Conservation (phyloP, 2,888 invertebrate species). For the Phaedon cochleariae region DNA sequence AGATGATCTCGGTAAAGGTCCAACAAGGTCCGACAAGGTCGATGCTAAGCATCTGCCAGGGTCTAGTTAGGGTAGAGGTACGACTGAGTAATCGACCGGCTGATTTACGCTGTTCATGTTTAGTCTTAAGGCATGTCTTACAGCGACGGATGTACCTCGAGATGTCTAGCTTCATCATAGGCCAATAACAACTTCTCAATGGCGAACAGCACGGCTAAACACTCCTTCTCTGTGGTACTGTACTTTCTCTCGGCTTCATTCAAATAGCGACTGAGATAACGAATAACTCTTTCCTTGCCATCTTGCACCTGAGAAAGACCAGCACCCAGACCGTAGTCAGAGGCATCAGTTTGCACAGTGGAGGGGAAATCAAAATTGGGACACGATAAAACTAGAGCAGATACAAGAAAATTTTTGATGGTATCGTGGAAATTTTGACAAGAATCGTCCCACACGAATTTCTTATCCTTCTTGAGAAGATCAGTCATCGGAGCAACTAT, state of each 20-base stretch:
- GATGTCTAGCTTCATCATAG: constrained; percentile 38
- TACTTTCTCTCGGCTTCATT: too few species aligned
- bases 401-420: constrained; percentile 13
- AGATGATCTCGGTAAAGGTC: too few species aligned
- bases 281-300: too few species aligned
- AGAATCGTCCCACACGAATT: too few species aligned
- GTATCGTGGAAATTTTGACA: constrained; percentile 7
- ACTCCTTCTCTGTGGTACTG: too few species aligned
- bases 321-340: constrained; percentile 2
- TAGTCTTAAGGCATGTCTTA: constrained; percentile 32
- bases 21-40: constrained; percentile 31
- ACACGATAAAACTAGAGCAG: constrained; percentile 20
- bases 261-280: too few species aligned
- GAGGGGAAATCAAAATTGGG: constrained; percentile 16
- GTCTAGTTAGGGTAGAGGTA: neutral
- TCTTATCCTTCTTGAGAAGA: constrained; percentile 20
- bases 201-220: too few species aligned
- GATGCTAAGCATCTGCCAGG: constrained; percentile 31
- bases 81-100: neutral
- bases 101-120: constrained; percentile 37
- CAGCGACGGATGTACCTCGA: constrained; percentile 38
- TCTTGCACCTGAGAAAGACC: too few species aligned
- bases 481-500: constrained; percentile 26
- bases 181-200: too few species aligned
- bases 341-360: constrained; percentile 23